Evolutionary conservation across 2,888 invertebrate species (phyloP).

Genomic region (Lacanobia wlatinum): DNA sequence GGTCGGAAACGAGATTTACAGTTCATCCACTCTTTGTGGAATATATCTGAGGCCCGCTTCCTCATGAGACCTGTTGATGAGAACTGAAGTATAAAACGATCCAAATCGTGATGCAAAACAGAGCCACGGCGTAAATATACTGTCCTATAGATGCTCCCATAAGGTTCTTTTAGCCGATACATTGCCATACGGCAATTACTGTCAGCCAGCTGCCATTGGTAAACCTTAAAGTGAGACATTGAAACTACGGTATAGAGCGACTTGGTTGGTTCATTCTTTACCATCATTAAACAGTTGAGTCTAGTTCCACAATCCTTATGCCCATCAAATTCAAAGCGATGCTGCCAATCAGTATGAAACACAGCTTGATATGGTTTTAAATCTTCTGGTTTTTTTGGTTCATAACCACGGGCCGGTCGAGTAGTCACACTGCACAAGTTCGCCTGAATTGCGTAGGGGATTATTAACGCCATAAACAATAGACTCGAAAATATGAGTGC

Average conservation of each 20-base stretch:
- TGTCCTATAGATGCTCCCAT: constrained; percentile 59
- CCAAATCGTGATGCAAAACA: constrained; percentile 47
- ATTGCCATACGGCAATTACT: constrained; percentile 56
- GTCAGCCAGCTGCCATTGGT: constrained; percentile 63
- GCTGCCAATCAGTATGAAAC: constrained; percentile 28
- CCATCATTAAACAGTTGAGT: constrained; percentile 63
- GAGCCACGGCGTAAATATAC: constrained; percentile 73
- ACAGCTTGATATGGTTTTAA: constrained; percentile 56
- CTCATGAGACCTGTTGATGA: constrained; percentile 61
- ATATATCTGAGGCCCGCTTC: constrained; percentile 49
- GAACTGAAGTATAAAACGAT: constrained; percentile 48
- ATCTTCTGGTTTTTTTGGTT: constrained; percentile 57
- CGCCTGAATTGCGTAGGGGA: constrained; percentile 69
- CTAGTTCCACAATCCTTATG: constrained; percentile 54
- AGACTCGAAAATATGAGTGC: constrained; percentile 62
- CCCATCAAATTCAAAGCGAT: neutral
- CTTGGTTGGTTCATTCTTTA: constrained; percentile 53
- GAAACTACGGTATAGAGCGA: constrained; percentile 64
- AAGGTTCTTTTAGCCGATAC: constrained; percentile 60
- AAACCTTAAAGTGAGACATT: constrained; percentile 46
- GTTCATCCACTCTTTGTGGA: constrained; percentile 58
- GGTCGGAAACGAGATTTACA: constrained; percentile 49
- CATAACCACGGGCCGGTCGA: constrained; percentile 63
- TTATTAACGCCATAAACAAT: constrained; percentile 65
- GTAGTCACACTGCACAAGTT: constrained; percentile 67